Conservation (phyloP, 2,888 invertebrate species). For the Serripes groenlandicus region DNA sequence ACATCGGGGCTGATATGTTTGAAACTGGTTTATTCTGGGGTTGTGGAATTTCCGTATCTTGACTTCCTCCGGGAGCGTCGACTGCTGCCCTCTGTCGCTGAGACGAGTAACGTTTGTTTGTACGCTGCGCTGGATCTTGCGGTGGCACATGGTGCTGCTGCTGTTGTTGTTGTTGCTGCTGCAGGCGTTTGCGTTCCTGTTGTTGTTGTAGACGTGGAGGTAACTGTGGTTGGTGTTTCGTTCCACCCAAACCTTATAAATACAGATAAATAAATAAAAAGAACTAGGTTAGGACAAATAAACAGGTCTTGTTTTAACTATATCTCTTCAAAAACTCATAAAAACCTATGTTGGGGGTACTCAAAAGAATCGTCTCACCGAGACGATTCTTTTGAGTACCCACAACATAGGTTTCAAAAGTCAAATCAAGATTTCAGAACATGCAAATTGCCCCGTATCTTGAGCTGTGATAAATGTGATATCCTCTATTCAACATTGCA, state of each 20-base stretch:
- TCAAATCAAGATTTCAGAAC: too few relatives aligned
- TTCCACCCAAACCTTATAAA: background rate
- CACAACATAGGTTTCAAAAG: too few relatives aligned
- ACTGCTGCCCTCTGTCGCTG: constrained; percentile 88
- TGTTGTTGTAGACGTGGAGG: constrained; percentile 66
- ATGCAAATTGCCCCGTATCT: too few relatives aligned
- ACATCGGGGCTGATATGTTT: background rate
- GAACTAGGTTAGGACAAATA: too few relatives aligned
- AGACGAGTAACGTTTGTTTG: constrained; percentile 91
- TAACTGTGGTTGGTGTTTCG: constrained; percentile 57
- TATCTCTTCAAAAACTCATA: too few relatives aligned
- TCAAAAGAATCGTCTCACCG: too few relatives aligned
- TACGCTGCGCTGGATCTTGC: constrained; percentile 71
- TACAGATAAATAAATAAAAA: too few relatives aligned
- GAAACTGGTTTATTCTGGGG: background rate
- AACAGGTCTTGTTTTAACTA: too few relatives aligned
- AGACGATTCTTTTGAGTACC: too few relatives aligned
- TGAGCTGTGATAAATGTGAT: too few relatives aligned
- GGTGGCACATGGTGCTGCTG: constrained; percentile 42
- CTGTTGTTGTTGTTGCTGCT: constrained; percentile 47
- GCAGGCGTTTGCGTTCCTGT: constrained; percentile 49
- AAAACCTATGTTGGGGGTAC: too few relatives aligned
- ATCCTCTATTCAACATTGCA: too few relatives aligned
- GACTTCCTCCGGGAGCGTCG: constrained; percentile 71
- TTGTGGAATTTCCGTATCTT: background rate